Evolutionary conservation across 2,888 invertebrate genomes (phyloP), one percentile per base, ranked within the genome.

Genomic region (Magallana nippona): DNA sequence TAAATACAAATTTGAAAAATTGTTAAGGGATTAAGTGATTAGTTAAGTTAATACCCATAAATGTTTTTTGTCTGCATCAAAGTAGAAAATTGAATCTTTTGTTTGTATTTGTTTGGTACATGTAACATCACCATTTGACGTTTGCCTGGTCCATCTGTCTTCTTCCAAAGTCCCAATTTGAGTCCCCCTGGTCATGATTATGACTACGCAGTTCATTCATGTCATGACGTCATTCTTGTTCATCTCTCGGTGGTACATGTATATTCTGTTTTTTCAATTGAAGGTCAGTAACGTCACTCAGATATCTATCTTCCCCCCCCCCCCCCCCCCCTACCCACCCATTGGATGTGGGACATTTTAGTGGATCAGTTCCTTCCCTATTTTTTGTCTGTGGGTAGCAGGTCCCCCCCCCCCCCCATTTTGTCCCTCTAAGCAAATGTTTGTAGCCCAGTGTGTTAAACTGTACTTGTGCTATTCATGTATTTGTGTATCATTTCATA

Each of bases 181-280:
- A 71, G 71, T 71, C 71, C 71, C 71, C 8, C 44, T 44, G 27
- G 71, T 71, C 71, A 2, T 63, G 63, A 63, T 32, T 22, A 32
- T 71, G 71, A 11, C 71, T 71, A 71, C 71, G 71, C 71, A 71
- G 71, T 71, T 71, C 71, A 22, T 13, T 71, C 71, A 13, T 27
- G 71, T 71, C 71, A 71, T 71, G 71, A 32, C 27, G 15, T 27
- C 71, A 1, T 71, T 32, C 13, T 71, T 71, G 15, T 71, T 15
- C 71, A 71, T 71, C 1, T 27, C 32, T 32, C 11, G 22, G 15
- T 27, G 32, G 22, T 27, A 27, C 27, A 8, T 15, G 11, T 32
- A 0, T 63, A 19, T 10, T 22, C 8, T 32, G 11, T 15, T 60
- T 60, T 13, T n/a, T 17, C n/a, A n/a, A n/a, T 60, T 60, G 32